Evolutionary conservation across 2,797 vertebrate genomes (phyloP).

Genomic region (Sphaeramia orbicularis): DNA sequence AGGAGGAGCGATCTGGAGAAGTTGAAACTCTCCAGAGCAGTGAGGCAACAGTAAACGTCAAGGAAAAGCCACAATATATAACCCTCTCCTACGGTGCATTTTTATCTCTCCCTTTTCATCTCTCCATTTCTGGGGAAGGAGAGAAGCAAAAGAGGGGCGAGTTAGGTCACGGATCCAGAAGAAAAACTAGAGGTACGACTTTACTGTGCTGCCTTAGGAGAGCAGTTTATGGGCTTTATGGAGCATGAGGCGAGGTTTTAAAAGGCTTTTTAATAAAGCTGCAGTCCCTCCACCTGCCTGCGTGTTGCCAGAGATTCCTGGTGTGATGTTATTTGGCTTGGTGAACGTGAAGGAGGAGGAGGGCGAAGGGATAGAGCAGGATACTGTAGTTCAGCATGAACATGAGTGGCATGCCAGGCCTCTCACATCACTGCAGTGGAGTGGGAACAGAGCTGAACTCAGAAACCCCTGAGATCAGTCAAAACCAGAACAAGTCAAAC

Average conservation of each 20-base stretch:
- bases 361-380: slow-evolving; percentile 14
- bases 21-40: slow-evolving; percentile 51
- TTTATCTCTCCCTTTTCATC: slow-evolving; percentile 64
- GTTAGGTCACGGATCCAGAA: slow-evolving; percentile 53
- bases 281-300: slow-evolving; percentile 54
- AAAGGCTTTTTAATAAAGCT: slow-evolving; percentile 55
- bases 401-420: slow-evolving; percentile 53
- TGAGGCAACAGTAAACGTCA: slow-evolving; percentile 62
- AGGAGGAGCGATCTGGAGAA: slow-evolving; percentile 27
- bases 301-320: slow-evolving; percentile 46
- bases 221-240: slow-evolving; percentile 55
- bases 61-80: slow-evolving; percentile 52
- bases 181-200: slow-evolving; percentile 8
- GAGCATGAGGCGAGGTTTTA: slow-evolving; percentile 45
- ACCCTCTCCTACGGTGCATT: slow-evolving; percentile 52
- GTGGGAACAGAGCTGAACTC: slow-evolving; percentile 47
- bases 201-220: slow-evolving; percentile 15
- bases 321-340: slow-evolving; percentile 49
- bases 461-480: slow-evolving; percentile 47
- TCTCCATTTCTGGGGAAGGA: slow-evolving; percentile 25
- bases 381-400: slow-evolving; percentile 44
- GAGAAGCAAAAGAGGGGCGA: slow-evolving; percentile 22
- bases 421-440: slow-evolving; percentile 54
- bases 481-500: slow-evolving; percentile 28
- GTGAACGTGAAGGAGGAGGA: slow-evolving; percentile 9